A percentile compares a stretch with the other conserved stretches of the same genome.
phyloP scores from a whole-genome alignment of 1,140 invertebrate genomes.

The Leptinotarsa undecemlineata region DNA sequence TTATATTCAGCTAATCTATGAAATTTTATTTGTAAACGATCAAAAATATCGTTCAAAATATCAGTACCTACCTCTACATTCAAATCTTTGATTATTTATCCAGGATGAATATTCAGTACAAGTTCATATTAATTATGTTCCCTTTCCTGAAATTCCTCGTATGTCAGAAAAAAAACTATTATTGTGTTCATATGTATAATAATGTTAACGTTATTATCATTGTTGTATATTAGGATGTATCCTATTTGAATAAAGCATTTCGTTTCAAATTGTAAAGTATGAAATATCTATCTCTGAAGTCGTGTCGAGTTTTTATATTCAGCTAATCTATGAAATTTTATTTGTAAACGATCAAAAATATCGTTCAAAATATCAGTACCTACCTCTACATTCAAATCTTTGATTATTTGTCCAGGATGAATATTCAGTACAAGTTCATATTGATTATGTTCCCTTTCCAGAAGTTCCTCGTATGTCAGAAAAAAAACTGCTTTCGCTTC shows the following conservation, averaged over 20 bases:
- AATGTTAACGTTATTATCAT: too few species aligned
- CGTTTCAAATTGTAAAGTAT: too few species aligned
- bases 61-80: conserved; percentile 57
- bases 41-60: too few species aligned
- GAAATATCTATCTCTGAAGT: too few species aligned
- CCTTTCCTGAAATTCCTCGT: conserved; percentile 65
- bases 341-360: too few species aligned
- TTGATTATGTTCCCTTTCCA: conserved; percentile 60
- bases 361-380: conserved; percentile 63
- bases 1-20: too few species aligned
- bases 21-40: too few species aligned
- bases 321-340: too few species aligned
- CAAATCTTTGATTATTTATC: conserved; percentile 61
- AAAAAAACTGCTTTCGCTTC: conserved; percentile 64
- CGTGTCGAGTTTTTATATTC: too few species aligned
- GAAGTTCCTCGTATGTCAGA: conserved; percentile 64
- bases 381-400: conserved; percentile 59
- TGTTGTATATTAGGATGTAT: too few species aligned
- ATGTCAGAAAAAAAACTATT: conserved; percentile 62
- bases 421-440: conserved; percentile 68
- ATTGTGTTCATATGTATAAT: too few species aligned
- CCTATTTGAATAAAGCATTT: too few species aligned
- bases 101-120: conserved; percentile 64
- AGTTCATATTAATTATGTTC: conserved; percentile 65
- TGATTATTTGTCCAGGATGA: conserved; percentile 61